These are phyloP conservation scores for Linyphia triangularis DNA, from an alignment of 2,888 invertebrate species.

Conservation along the genomic window DNA sequence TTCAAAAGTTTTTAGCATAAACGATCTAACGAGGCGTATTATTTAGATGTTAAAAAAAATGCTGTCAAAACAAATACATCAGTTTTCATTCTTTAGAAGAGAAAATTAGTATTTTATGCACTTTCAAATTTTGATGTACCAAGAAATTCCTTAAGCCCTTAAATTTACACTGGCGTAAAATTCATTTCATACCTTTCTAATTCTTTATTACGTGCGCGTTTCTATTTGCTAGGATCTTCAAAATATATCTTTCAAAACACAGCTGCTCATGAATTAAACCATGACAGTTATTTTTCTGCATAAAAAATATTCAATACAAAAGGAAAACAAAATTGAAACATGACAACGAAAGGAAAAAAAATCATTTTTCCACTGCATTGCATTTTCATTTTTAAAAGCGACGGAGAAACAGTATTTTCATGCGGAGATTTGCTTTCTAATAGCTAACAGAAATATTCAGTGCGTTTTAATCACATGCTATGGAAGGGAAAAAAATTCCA, in stretches of 20 bases:
- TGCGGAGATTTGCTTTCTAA: slow-evolving; percentile 65
- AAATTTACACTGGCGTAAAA: slow-evolving; percentile 51
- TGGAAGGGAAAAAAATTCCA: slow-evolving; percentile 63
- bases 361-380: slow-evolving; percentile 69
- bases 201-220: slow-evolving; percentile 42
- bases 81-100: background rate
- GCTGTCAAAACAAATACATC: background rate
- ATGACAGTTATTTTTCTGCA: slow-evolving; percentile 57
- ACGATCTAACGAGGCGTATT: background rate
- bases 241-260: slow-evolving; percentile 67
- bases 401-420: slow-evolving; percentile 47
- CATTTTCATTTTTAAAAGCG: slow-evolving; percentile 70
- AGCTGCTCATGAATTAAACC: slow-evolving; percentile 67
- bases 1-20: background rate
- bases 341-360: slow-evolving; percentile 40
- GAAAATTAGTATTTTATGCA: background rate
- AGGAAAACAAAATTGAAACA: slow-evolving; percentile 60
- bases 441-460: slow-evolving; percentile 68
- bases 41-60: background rate
- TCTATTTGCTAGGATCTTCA: slow-evolving; percentile 39
- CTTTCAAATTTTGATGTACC: background rate
- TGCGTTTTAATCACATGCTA: slow-evolving; percentile 68
- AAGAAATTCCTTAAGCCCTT: slow-evolving; percentile 17
- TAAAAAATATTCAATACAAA: slow-evolving; percentile 46
- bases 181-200: slow-evolving; percentile 50